Evolutionary conservation across 2,888 invertebrate species (phyloP), one percentile per base, ranked within the genome.

Genomic region (Leptopterna dolabrata): DNA sequence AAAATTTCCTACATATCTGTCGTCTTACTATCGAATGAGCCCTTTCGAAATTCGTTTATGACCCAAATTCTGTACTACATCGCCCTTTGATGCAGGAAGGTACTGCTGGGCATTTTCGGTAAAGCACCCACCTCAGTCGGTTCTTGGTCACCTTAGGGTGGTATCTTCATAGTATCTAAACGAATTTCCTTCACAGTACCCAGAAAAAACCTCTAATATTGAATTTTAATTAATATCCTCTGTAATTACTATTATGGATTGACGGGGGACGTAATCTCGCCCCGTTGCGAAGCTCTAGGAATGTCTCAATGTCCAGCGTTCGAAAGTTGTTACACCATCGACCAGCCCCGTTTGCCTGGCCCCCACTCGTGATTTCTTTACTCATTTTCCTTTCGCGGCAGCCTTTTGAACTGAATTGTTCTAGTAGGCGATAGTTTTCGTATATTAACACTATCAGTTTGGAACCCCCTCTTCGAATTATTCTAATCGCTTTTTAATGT

Each of bases 291-390:
- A 83, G 83, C 36, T 16, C 43, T 83, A 83, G 19, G 83, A 83
- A 36, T 83, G 83, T 83, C 83, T n/a, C 83, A 83, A 81, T 81
- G 43, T 11, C 27, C 43, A 27, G 47, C 71, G 30, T 27, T 36
- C 36, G 73, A 78, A 36, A 78, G 78, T 41, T 78, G 41, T 78
- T 78, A 78, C 73, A 73, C 78, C 78, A 78, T 78, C 78, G 78
- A 78, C 78, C 78, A 45, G 45, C 47, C 78, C 78, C n/a, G 19
- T 45, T 63, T 24, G 63, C 19, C 63, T 63, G 63, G 63, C 63
- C 63, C 24, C 47, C 43, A 14, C 45, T 27, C 30, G 73, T 73
- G 73, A 73, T 30, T 45, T 78, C 45, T 63, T 63, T 63, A 63
- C 51, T n/a, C n/a, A 51, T 51, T 51, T 51, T 51, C 51, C n/a